Conservation (phyloP, 2,113 vertebrate genomes). For the Tetraodon nigroviridis region DNA sequence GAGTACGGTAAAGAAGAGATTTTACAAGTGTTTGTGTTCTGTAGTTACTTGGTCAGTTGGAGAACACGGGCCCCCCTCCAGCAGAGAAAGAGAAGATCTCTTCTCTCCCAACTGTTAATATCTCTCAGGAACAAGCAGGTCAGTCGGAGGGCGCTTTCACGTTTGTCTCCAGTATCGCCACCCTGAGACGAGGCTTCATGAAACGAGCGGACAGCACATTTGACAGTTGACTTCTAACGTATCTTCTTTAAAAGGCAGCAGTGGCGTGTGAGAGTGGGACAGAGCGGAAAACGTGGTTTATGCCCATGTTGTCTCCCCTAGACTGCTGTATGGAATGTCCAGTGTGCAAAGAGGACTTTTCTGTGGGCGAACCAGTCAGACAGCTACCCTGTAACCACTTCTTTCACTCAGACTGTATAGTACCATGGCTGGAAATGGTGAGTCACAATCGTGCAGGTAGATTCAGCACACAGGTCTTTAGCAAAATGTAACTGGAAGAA, state of each 20-base stretch:
- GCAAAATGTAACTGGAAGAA: neutral
- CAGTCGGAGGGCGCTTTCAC: slow-evolving; percentile 31
- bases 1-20: neutral
- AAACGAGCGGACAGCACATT: too few relatives aligned
- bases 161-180: neutral
- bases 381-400: slow-evolving; percentile 95
- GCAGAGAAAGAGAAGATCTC: slow-evolving; percentile 94
- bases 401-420: slow-evolving; percentile 97
- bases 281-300: neutral
- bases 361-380: slow-evolving; percentile 83
- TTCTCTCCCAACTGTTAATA: slow-evolving; percentile 87
- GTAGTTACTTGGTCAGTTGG: slow-evolving; percentile 92
- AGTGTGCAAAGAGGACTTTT: slow-evolving; percentile 95
- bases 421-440: slow-evolving; percentile 97
- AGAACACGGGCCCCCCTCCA: slow-evolving; percentile 94
- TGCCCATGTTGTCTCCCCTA: slow-evolving; percentile 39
- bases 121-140: slow-evolving; percentile 97
- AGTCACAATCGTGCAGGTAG: slow-evolving; percentile 46
- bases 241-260: too few relatives aligned
- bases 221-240: too few relatives aligned
- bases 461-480: neutral
- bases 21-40: slow-evolving; percentile 4
- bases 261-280: neutral
- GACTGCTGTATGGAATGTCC: slow-evolving; percentile 92
- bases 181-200: too few relatives aligned